Evolutionary conservation across 1,140 invertebrate species (phyloP).

Genomic region (Halictus rubicundus): DNA sequence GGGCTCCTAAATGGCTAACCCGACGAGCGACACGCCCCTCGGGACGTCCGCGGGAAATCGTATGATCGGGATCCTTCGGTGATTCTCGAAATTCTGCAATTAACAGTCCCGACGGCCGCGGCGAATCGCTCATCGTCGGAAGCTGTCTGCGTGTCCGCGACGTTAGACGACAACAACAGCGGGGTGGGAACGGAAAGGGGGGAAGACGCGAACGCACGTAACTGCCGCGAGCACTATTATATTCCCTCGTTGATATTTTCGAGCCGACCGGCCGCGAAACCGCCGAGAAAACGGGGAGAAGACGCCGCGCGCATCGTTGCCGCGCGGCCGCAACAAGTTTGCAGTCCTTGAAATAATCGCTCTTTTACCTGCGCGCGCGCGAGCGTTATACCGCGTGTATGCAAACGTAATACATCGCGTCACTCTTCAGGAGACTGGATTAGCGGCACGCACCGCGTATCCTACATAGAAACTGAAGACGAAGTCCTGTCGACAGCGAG

Average conservation of each 20-base stretch:
- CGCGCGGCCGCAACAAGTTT: conserved; percentile 32
- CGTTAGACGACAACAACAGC: no score
- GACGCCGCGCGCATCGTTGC: conserved; percentile 10
- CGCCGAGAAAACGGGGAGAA: conserved; percentile 6
- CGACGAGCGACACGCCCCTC: neutral
- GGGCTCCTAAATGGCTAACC: neutral
- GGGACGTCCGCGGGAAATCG: neutral
- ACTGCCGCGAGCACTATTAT: neutral
- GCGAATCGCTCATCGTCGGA: neutral
- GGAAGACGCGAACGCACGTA: neutral
- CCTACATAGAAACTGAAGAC: conserved; percentile 17
- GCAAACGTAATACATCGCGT: conserved; percentile 47
- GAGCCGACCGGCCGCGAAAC: conserved; percentile 1
- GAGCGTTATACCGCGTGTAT: conserved; percentile 34
- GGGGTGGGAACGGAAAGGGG: neutral
- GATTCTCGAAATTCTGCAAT: neutral
- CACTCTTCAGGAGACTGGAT: conserved; percentile 45
- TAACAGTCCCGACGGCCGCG: neutral
- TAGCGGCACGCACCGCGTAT: conserved; percentile 11
- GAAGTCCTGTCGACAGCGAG: conserved; percentile 13
- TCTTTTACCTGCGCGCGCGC: conserved; percentile 30
- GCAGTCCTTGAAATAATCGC: conserved; percentile 52
- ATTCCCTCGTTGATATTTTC: conserved; percentile 15
- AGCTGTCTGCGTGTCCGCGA: neutral
- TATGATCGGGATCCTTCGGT: neutral